Evolutionary conservation across 2,797 vertebrate species (phyloP).

Genomic region (Neosalanx taihuensis): DNA sequence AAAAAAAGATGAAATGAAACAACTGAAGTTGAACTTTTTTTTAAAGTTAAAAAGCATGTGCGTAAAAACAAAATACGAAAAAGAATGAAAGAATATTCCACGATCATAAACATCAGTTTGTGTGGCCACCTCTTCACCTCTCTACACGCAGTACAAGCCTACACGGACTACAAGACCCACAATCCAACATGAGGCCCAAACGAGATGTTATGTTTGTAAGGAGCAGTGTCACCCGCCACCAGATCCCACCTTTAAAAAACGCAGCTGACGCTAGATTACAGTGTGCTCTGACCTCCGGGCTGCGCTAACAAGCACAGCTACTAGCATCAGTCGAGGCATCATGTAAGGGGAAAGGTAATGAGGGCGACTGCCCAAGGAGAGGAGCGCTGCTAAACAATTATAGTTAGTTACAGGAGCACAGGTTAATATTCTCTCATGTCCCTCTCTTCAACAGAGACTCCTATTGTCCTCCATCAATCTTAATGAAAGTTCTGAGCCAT

Average conservation of each 20-base stretch:
- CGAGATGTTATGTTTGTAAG: conserved; percentile 64
- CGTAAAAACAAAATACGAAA: too few species aligned
- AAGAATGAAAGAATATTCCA: too few species aligned
- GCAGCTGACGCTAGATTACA: conserved; percentile 67
- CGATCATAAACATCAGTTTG: too few species aligned
- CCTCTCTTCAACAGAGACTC: conserved; percentile 72
- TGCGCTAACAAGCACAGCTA: conserved; percentile 73
- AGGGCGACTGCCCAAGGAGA: conserved; percentile 86
- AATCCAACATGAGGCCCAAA: conserved; percentile 46
- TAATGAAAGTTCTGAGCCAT: conserved; percentile 99
- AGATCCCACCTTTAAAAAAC: conserved; percentile 62
- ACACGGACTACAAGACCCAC: background rate
- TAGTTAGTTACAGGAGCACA: conserved; percentile 92
- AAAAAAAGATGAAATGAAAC: background rate
- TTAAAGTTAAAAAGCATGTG: too few species aligned
- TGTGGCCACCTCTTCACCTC: too few species aligned
- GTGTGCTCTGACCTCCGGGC: conserved; percentile 73
- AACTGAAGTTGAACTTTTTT: too few species aligned
- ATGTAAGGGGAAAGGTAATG: conserved; percentile 95
- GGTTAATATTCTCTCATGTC: conserved; percentile 99
- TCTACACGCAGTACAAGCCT: too few species aligned
- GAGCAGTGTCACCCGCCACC: conserved; percentile 52
- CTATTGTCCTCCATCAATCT: conserved; percentile 93
- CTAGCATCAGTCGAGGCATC: conserved; percentile 88
- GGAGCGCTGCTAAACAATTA: conserved; percentile 95